Base-by-base conservation (phyloP, 2,888 invertebrate species). In the Elgonia sp. region DNA sequence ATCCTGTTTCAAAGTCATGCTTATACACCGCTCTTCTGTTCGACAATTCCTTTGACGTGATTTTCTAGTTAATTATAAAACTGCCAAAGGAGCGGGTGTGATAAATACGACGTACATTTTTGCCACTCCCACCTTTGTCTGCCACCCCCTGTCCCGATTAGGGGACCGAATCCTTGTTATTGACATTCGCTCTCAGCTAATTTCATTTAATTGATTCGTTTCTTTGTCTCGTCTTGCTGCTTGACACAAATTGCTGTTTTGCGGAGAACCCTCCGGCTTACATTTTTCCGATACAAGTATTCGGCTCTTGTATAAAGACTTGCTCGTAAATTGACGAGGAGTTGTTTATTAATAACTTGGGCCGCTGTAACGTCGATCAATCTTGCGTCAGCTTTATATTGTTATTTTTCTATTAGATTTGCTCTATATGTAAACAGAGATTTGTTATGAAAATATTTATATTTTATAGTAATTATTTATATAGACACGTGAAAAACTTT, bases 1-100 rank as follows among this genome's bases (percentile, higher is more conserved):
- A 75, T 76, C 77, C 50, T 70, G 77, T 88, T 83, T 86, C 81
- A 84, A 89, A 89, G 83, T 77, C 79, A 77, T 53, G 72, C 67
- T 77, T 80, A 67, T 39, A 77, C 39, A 20, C 50, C 20, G 60
- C 62, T 76, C 67, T 55, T 80, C 55, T 77, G 63, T 82, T 79
- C 73, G 50, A 57, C 62, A 63, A 84, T 85, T 75, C 70, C 85
- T 85, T 87, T 87, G 82, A 87, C 75, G 69, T 77, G 79, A 87
- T 84, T 89, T 79, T 72, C 79, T 40, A 63, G 82, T 79, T 84
- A 87, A 89, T 87, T 87, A 89, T 72, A 84, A 84, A 86, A 79
- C 60, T 76, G 83, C 50, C 65, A 82, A 80, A 62, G 50, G 62
- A 86, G 46, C 81, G 57, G 18, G 50, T 20, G 57, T 79, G 72